Percentiles rank a stretch among this genome's conserved stretches.
Conservation (phyloP, 2,888 invertebrate genomes). For the Torymus texanus region DNA sequence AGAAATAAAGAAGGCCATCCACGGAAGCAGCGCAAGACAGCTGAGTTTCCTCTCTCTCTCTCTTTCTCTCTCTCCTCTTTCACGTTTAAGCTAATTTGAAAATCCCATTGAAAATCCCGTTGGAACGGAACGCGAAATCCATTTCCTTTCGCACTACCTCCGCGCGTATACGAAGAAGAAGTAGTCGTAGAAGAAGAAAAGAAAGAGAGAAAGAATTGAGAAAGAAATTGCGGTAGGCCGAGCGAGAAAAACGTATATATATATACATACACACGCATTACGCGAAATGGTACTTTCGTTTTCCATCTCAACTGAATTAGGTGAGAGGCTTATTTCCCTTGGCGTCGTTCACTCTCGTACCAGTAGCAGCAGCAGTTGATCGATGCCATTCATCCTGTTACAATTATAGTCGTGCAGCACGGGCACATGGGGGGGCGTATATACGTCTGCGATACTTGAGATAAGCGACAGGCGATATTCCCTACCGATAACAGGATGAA, state of each 20-base stretch:
- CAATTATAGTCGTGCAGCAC: neutral
- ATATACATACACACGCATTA: conserved; percentile 21
- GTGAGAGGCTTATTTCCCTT: conserved; percentile 33
- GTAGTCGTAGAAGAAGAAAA: neutral
- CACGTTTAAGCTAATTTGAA: conserved; percentile 28
- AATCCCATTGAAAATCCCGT: conserved; percentile 39
- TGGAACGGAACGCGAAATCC: conserved; percentile 39
- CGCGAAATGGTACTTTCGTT: conserved; percentile 27
- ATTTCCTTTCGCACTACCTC: conserved; percentile 18
- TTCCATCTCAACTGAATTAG: conserved; percentile 49
- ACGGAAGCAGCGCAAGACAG: conserved; percentile 13
- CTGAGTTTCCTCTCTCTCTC: neutral
- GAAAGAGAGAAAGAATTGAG: no score
- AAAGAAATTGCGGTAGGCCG: no score
- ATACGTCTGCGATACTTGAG: neutral
- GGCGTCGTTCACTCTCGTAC: neutral
- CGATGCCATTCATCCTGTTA: conserved; percentile 31
- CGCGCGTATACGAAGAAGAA: neutral
- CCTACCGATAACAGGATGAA: conserved; percentile 3
- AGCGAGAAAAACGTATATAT: neutral
- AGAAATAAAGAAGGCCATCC: neutral
- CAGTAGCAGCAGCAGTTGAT: neutral
- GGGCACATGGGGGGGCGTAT: no score
- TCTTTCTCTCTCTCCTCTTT: no score
- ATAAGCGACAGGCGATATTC: conserved; percentile 22